Percentiles rank a stretch among this genome's conserved stretches.
These are phyloP conservation scores for Cephalopterus ornatus DNA, from an alignment of 2,113 vertebrate species.

Conservation along the genomic window DNA sequence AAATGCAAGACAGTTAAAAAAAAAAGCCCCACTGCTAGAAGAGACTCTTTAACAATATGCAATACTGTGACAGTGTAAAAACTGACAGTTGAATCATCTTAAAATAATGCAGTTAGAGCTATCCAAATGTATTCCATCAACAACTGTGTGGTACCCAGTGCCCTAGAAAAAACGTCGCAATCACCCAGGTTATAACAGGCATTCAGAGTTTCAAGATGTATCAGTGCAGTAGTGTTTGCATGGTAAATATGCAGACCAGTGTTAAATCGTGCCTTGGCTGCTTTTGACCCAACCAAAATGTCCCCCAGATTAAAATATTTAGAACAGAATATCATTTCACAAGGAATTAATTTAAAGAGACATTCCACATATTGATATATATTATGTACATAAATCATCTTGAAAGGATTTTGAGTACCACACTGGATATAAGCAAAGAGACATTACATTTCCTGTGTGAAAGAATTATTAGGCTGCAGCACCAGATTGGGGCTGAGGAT, in stretches of 20 bases:
- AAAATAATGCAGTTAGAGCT: not conserved
- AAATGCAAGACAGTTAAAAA: not conserved
- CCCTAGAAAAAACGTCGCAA: not conserved
- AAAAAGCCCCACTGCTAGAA: not conserved
- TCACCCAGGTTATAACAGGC: not conserved
- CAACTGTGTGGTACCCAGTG: not conserved
- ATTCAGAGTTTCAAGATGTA: not conserved
- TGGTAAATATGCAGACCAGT: not conserved
- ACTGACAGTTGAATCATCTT: not conserved
- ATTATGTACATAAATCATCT: not conserved
- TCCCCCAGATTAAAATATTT: constrained; percentile 2
- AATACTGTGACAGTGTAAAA: not conserved
- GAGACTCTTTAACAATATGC: not conserved
- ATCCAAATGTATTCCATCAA: not conserved
- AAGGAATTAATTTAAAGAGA: constrained; percentile 13
- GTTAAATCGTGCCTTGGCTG: not conserved
- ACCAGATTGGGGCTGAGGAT: not conserved
- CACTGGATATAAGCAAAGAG: not conserved
- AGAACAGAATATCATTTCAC: not conserved
- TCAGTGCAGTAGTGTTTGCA: not conserved
- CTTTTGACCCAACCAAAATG: not conserved
- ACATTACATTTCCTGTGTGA: not conserved
- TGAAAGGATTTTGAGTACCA: constrained; percentile 8
- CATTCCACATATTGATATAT: not conserved
- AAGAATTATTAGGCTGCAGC: constrained; percentile 47